These are phyloP conservation scores for Chrysogorgia sp. DNA, from an alignment of 92 coral and sea anemone genomes.

Conservation along the genomic window DNA sequence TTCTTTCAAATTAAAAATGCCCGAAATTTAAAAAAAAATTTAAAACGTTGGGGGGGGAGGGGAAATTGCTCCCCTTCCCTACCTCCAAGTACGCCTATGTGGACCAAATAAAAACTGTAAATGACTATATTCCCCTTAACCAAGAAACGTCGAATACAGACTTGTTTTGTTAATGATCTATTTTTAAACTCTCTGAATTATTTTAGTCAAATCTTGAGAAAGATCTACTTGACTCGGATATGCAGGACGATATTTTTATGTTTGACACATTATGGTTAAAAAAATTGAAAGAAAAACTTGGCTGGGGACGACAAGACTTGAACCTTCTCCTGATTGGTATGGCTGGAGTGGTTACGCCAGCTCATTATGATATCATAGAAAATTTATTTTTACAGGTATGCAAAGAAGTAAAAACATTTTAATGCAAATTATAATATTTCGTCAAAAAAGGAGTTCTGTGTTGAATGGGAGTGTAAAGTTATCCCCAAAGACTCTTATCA, in stretches of 20 bases:
- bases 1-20: too few relatives aligned
- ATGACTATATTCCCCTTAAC: too few relatives aligned
- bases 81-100: too few relatives aligned
- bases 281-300: constrained; percentile 52
- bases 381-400: constrained; percentile 58
- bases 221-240: constrained; percentile 51
- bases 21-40: too few relatives aligned
- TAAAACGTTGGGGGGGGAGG: too few relatives aligned
- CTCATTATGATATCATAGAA: constrained; percentile 60
- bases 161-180: too few relatives aligned
- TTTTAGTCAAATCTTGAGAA: constrained; percentile 52
- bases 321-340: constrained; percentile 56
- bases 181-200: background rate
- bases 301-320: constrained; percentile 50
- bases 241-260: constrained; percentile 62
- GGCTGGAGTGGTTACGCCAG: constrained; percentile 61
- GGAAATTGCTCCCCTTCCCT: too few relatives aligned
- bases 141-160: too few relatives aligned
- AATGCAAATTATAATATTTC: background rate
- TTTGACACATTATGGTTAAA: constrained; percentile 55
- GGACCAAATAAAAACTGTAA: too few relatives aligned
- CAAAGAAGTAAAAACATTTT: background rate
- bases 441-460: background rate
- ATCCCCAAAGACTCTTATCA: too few relatives aligned
- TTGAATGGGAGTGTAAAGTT: too few relatives aligned